Base-by-base conservation (phyloP, 2,888 invertebrate genomes). In the Phortica okadai region DNA sequence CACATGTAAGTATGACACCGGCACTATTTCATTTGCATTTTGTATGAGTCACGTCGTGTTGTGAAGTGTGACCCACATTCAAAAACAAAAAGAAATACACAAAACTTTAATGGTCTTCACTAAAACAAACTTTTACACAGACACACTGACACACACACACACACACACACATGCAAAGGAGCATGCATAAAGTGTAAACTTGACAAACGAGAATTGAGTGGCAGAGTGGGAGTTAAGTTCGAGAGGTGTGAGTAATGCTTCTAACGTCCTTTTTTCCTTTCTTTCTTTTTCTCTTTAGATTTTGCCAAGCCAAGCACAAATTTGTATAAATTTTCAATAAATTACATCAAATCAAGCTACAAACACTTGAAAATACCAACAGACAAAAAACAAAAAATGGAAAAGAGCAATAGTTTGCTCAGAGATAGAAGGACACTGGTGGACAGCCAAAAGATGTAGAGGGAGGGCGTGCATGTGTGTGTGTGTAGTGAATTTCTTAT, bases 1-100 rank as follows among this genome's bases (percentile, higher is more conserved):
- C 41, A 33, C 66, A 33, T 41, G 25, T 45, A 59, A 16, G 56
- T 45, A 59, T 59, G 56, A 56, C 56, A 33, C 33, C 33, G 33
- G 33, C 74, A 59, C 74, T 70, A 82, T 79, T 84, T 80, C 79
- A 84, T 84, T 84, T 85, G 84, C 86, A 85, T 84, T 84, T 84
- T 74, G 78, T 81, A 84, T 80, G 83, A 84, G 84, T 85, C 83
- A 79, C 79, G 78, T 77, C 25, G 62, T 62, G 25, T 62, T 25
- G 62, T 62, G 33, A 62, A 62, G 84, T 86, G 84, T 84, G 84
- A 84, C 82, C 78, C 79, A 83, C 86, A 84, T 86, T 74, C 70
- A 69, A 73, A 80, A 80, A 69, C 67, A 45, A 33, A 56, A 72
- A 33, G 54, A 41, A 21, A 41, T 21, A 33, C 33, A 72, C 25